Evolutionary conservation across 2,797 vertebrate species (phyloP).

Genomic region (Gambusia yucatana): DNA sequence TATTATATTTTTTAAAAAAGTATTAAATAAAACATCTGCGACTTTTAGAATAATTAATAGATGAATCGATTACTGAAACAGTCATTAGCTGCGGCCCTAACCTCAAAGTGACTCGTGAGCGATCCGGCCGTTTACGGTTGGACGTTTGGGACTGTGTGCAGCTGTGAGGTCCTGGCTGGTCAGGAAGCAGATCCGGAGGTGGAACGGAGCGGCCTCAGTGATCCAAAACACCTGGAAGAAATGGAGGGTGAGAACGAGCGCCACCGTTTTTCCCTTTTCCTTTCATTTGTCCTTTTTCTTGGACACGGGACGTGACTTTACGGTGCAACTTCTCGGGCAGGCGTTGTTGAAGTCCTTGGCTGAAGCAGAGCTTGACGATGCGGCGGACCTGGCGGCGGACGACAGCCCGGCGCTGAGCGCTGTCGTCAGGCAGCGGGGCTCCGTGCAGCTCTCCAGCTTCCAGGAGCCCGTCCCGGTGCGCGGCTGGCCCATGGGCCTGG

Average conservation of each 20-base stretch:
- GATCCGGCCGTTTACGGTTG: too few relatives aligned
- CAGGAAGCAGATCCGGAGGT: constrained; percentile 80
- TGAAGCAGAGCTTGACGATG: constrained; percentile 88
- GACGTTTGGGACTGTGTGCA: constrained; percentile 51
- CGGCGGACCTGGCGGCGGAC: constrained; percentile 70
- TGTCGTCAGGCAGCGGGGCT: constrained; percentile 52
- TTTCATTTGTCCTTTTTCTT: background rate
- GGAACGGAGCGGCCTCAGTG: constrained; percentile 80
- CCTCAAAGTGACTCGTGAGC: too few relatives aligned
- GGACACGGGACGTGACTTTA: background rate
- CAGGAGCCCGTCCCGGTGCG: constrained; percentile 73
- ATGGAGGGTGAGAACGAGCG: constrained; percentile 85
- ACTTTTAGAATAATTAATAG: too few relatives aligned
- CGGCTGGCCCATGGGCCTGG: constrained; percentile 90
- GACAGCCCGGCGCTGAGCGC: constrained; percentile 46
- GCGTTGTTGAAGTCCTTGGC: constrained; percentile 82
- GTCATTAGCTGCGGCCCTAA: too few relatives aligned
- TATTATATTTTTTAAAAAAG: too few relatives aligned
- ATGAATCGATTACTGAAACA: too few relatives aligned
- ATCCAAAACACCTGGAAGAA: constrained; percentile 88
- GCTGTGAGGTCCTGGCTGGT: constrained; percentile 89
- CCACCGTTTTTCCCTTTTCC: background rate
- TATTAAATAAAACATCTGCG: too few relatives aligned
- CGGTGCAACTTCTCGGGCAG: constrained; percentile 64
- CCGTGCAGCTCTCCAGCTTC: constrained; percentile 73